Evolutionary conservation across 64 coral and sea anemone genomes (phyloP), one percentile per base, ranked within the genome.

Genomic region (Actinia equina): DNA sequence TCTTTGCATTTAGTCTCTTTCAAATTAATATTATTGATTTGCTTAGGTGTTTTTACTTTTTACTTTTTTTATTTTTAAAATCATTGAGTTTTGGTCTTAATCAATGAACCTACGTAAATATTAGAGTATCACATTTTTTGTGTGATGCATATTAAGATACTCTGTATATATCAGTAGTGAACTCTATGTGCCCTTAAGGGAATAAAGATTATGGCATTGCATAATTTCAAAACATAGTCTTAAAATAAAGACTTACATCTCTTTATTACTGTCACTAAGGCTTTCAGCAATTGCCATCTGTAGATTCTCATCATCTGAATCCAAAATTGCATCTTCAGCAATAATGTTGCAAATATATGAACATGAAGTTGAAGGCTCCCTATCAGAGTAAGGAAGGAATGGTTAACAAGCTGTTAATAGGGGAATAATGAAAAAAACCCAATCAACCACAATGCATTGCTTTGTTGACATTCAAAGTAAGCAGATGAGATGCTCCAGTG

Each of bases 291-390:
- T 65, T 65, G 62, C 17, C 62, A 65, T 65, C 62, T 65, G 62
- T 65, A 65, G 62, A 65, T 65, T 7, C 1, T 65, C 62, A 65
- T 65, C 62, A 2, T 65, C 62, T 65, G 5, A 65, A 65, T 65
- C 62, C 62, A 65, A 65, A 65, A 65, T 65, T 65, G 62, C 62
- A 65, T 65, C 62, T 19, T 65, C 62, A 65, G 62, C 62, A 65
- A 65, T 20, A 65, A 65, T 65, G 62, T 65, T 65, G 19, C 62
- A 65, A 65, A 19, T 65, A 65, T 65, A 65, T 65, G 62, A 65
- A 65, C 6, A 65, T 2, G 62, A 65, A 65, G 62, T 65, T 65
- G 62, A 65, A 65, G 17, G n/a, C n/a, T n/a, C n/a, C n/a, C n/a
- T n/a, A n/a, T n/a, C n/a, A n/a, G n/a, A n/a, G n/a, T n/a, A 65